Percentiles rank a stretch among this genome's conserved stretches.
phyloP scores from a whole-genome alignment of 2,113 vertebrate genomes.

The Crotalus helleri region DNA sequence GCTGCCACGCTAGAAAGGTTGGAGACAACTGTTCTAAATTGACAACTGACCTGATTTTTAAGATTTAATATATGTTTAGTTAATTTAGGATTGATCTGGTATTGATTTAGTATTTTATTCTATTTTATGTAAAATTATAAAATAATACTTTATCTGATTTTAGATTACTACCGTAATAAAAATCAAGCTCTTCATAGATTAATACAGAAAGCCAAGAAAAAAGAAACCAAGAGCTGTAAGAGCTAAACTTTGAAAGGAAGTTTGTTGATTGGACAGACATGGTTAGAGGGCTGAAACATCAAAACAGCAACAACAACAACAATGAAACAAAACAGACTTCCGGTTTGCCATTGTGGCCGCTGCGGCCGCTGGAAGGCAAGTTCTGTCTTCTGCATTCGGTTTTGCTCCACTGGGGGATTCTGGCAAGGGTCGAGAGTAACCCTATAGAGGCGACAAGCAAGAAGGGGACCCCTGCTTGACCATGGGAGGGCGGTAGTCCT shows the following conservation, averaged over 20 bases:
- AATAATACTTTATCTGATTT: not conserved
- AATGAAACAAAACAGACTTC: not conserved
- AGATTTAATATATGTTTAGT: too few species aligned
- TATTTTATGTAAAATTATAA: not conserved
- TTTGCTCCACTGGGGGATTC: too few species aligned
- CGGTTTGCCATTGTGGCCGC: too few species aligned
- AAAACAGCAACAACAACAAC: slow-evolving; percentile 10
- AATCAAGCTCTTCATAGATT: not conserved
- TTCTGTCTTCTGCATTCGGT: too few species aligned
- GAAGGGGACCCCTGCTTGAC: too few species aligned
- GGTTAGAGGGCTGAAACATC: slow-evolving; percentile 52
- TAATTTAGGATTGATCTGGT: not conserved
- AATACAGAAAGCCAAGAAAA: slow-evolving; percentile 51
- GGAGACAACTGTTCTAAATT: not conserved
- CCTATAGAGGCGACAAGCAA: too few species aligned
- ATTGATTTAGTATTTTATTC: not conserved
- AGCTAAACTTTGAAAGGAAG: slow-evolving; percentile 60
- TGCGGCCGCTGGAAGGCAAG: too few species aligned
- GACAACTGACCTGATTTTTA: not conserved
- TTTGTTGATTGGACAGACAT: slow-evolving; percentile 59
- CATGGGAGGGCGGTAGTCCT: too few species aligned
- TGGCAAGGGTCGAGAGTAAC: too few species aligned
- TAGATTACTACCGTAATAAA: not conserved
- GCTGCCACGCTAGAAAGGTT: too few species aligned
- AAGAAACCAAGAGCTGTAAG: slow-evolving; percentile 54